Percentiles rank a stretch among this genome's conserved stretches.
Conservation (phyloP, 2,797 vertebrate species). For the Clarias pachynema region DNA sequence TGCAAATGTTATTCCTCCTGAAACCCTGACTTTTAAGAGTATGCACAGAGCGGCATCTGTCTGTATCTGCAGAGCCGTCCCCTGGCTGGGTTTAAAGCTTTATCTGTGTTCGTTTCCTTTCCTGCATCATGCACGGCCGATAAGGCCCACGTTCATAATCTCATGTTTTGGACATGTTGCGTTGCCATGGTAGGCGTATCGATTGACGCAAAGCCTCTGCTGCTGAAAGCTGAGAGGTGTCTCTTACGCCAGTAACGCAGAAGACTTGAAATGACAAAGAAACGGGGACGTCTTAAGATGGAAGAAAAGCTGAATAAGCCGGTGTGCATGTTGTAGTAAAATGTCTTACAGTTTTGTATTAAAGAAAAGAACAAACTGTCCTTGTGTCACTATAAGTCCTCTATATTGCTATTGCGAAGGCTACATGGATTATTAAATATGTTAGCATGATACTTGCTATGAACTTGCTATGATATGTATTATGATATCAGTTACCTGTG, state of each 20-base stretch:
- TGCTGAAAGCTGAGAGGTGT: conserved; percentile 47
- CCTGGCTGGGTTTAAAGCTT: conserved; percentile 37
- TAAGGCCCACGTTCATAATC: conserved; percentile 48
- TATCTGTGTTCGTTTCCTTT: conserved; percentile 40
- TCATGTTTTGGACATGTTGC: conserved; percentile 46
- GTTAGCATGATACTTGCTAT: background rate
- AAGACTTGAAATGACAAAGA: conserved; percentile 48
- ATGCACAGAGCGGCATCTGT: background rate
- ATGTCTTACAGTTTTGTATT: background rate
- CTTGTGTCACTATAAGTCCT: background rate
- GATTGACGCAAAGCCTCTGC: conserved; percentile 37
- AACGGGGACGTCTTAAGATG: too few species aligned
- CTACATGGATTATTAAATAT: too few species aligned
- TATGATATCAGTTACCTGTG: too few species aligned
- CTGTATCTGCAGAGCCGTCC: background rate
- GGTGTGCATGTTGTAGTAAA: background rate
- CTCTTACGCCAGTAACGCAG: conserved; percentile 46
- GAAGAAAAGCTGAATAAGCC: conserved; percentile 9
- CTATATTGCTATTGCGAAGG: too few species aligned
- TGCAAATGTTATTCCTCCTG: background rate
- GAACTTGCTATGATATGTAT: too few species aligned
- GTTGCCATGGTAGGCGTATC: conserved; percentile 57
- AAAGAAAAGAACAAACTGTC: background rate
- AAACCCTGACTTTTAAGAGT: background rate
- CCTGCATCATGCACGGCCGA: conserved; percentile 24